Percentiles rank a stretch among this genome's conserved stretches.
Evolutionary conservation across 2,888 invertebrate species (phyloP).

Genomic region (Monopis laevigella): DNA sequence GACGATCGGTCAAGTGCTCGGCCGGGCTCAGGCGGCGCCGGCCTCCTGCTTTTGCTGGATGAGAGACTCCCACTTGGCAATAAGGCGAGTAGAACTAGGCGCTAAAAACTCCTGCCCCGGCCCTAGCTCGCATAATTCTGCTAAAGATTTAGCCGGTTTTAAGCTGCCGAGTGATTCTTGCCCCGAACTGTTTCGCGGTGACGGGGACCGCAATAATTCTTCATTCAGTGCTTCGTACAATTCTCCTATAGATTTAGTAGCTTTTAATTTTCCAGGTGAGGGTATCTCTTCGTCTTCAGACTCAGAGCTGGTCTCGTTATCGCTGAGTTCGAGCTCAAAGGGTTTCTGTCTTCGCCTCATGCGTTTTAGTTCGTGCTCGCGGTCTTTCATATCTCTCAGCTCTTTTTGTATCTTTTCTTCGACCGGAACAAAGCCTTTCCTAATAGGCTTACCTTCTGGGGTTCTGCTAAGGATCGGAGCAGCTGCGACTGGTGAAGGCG

Average conservation of each 20-base stretch:
- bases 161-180: slow-evolving; percentile 58
- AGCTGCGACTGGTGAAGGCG: slow-evolving; percentile 36
- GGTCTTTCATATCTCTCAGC: slow-evolving; percentile 82
- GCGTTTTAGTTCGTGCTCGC: slow-evolving; percentile 82
- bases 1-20: too few relatives aligned
- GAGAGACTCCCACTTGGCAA: slow-evolving; percentile 84
- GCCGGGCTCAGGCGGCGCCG: slow-evolving; percentile 57
- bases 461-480: slow-evolving; percentile 48
- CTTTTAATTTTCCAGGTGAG: slow-evolving; percentile 68
- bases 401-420: slow-evolving; percentile 91
- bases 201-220: slow-evolving; percentile 53
- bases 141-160: slow-evolving; percentile 74
- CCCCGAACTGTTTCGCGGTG: slow-evolving; percentile 50
- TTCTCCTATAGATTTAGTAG: slow-evolving; percentile 74
- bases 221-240: slow-evolving; percentile 69
- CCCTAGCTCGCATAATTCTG: slow-evolving; percentile 72
- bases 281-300: slow-evolving; percentile 69
- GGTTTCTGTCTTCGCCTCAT: slow-evolving; percentile 70
- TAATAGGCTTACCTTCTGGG: slow-evolving; percentile 70
- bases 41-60: slow-evolving; percentile 73
- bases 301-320: slow-evolving; percentile 66
- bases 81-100: slow-evolving; percentile 75
- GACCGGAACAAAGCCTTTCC: slow-evolving; percentile 84
- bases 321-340: slow-evolving; percentile 71
- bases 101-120: slow-evolving; percentile 71